These are phyloP conservation scores for Styela clava DNA, from an alignment of 23 tunicate species.

Conservation along the genomic window DNA sequence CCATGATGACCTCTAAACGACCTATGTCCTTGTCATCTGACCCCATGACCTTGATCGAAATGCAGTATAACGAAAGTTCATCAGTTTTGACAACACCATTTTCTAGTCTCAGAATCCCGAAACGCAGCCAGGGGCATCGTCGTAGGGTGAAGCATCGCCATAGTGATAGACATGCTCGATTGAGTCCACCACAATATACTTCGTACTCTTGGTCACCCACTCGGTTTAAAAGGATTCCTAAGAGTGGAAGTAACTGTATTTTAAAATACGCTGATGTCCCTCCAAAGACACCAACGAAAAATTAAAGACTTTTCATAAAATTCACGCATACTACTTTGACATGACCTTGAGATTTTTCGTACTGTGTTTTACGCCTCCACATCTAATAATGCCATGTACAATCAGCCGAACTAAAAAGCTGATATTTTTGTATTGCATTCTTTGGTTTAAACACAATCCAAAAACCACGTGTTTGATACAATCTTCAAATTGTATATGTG, in stretches of 20 bases:
- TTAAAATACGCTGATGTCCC: constrained; percentile 5
- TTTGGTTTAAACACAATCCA: no score
- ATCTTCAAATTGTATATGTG: no score
- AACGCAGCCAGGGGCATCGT: not conserved
- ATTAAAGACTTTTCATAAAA: not conserved
- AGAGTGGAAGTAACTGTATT: constrained; percentile 11
- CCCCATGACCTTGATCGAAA: constrained; percentile 3
- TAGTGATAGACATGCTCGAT: not conserved
- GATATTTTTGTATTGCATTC: no score
- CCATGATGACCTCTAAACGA: constrained; percentile 15
- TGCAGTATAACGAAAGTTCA: constrained; percentile 2
- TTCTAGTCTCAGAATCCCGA: not conserved
- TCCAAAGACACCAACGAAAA: not conserved
- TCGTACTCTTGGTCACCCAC: constrained; percentile 4
- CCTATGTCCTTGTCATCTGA: constrained; percentile 5
- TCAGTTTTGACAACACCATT: constrained; percentile 12
- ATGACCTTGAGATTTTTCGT: no score
- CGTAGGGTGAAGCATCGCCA: not conserved
- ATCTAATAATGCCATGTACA: no score
- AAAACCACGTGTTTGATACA: no score
- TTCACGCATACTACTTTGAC: no score
- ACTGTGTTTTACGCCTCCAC: no score
- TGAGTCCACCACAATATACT: not conserved
- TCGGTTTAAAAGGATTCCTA: not conserved
- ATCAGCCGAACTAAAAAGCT: no score